Percentiles rank a stretch among this genome's conserved stretches.
phyloP scores from a whole-genome alignment of 2,113 vertebrate species.

The Muscicapa adusta region DNA sequence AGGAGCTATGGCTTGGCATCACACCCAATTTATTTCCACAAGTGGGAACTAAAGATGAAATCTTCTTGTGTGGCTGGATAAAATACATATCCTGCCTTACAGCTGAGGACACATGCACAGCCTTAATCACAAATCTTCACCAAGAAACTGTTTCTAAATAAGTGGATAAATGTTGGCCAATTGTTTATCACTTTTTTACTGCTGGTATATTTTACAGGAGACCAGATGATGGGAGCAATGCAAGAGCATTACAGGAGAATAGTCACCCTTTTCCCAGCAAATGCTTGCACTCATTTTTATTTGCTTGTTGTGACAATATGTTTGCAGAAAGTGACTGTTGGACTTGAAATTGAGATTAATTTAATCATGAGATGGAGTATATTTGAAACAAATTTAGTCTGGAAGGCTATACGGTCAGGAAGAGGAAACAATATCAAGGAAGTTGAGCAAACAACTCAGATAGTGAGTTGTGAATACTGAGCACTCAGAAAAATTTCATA shows the following conservation, averaged over 20 bases:
- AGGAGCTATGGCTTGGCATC: not conserved
- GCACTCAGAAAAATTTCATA: not conserved
- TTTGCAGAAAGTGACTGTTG: not conserved
- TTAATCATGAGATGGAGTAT: not conserved
- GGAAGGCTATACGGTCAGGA: not conserved
- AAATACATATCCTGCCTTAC: not conserved
- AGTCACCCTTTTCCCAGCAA: not conserved
- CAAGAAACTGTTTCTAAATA: constrained; percentile 2
- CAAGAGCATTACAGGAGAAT: not conserved
- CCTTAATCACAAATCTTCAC: not conserved
- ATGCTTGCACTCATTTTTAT: constrained; percentile 15
- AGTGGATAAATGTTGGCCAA: not conserved
- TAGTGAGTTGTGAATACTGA: not conserved
- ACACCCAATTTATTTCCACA: not conserved
- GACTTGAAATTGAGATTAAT: not conserved
- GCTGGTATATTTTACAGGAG: not conserved
- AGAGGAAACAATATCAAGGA: not conserved
- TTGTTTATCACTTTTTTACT: constrained; percentile 20
- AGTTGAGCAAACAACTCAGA: not conserved
- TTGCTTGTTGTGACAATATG: not conserved
- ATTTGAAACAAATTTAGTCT: not conserved
- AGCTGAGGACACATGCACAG: not conserved
- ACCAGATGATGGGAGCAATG: not conserved
- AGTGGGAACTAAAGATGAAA: not conserved
- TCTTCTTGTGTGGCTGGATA: not conserved